A percentile compares a stretch with the other conserved stretches of the same genome.
phyloP scores from a whole-genome alignment of 2,797 vertebrate genomes.

The Menidia menidia region DNA sequence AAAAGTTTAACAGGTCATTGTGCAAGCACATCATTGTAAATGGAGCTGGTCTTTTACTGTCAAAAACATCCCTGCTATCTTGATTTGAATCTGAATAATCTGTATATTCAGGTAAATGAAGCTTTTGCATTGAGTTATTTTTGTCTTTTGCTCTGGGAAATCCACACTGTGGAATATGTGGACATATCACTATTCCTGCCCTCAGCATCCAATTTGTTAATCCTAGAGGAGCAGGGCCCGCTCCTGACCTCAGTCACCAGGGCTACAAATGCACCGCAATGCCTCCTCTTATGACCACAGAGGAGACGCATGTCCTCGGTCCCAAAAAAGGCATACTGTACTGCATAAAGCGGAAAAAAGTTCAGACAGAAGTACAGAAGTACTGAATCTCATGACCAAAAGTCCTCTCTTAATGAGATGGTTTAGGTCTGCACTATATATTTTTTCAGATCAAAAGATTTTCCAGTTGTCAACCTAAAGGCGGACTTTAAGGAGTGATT shows the following conservation, averaged over 20 bases:
- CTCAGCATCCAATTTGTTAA: constrained; percentile 33
- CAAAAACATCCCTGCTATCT: constrained; percentile 1
- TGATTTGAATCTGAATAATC: constrained; percentile 23
- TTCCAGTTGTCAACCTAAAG: background rate
- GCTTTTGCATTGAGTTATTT: constrained; percentile 17
- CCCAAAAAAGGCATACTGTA: constrained; percentile 1
- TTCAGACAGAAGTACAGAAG: background rate
- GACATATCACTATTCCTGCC: constrained; percentile 26
- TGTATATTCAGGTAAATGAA: background rate
- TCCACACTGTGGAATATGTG: constrained; percentile 26
- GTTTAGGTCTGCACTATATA: background rate
- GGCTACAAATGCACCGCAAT: constrained; percentile 26
- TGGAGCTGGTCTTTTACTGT: constrained; percentile 5
- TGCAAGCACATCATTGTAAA: constrained; percentile 39
- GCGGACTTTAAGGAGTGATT: background rate
- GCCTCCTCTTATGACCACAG: constrained; percentile 33
- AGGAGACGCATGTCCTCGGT: constrained; percentile 12
- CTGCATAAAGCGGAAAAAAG: background rate
- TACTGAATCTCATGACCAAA: background rate
- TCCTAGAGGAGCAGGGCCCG: constrained; percentile 13
- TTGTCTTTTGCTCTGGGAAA: constrained; percentile 6
- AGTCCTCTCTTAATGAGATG: background rate
- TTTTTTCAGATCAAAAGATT: background rate
- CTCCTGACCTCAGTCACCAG: constrained; percentile 49
- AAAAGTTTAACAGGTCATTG: constrained; percentile 50